Evolutionary conservation across 1,140 invertebrate genomes (phyloP).

Genomic region (Drosophila serrata): DNA sequence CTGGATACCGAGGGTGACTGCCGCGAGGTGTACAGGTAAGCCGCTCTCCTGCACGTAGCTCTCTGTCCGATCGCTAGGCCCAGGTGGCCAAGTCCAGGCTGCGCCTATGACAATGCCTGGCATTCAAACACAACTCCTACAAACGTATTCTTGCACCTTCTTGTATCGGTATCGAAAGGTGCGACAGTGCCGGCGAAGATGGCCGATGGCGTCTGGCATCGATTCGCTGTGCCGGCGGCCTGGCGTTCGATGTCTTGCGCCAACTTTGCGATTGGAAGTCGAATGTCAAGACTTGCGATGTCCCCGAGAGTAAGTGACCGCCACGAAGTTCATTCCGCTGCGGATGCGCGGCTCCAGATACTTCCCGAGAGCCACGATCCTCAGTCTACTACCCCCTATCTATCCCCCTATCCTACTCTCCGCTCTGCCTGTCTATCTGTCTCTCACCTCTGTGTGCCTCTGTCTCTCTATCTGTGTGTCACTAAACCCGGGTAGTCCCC

Average conservation of each 20-base stretch:
- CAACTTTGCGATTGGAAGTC: conserved; percentile 98
- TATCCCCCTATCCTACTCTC: conserved; percentile 39
- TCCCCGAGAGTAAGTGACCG: conserved; percentile 94
- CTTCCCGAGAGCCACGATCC: conserved; percentile 53
- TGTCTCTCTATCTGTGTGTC: conserved; percentile 57
- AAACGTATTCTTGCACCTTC: conserved; percentile 55
- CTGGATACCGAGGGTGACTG: conserved; percentile 94
- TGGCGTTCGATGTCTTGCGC: conserved; percentile 97
- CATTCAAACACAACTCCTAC: conserved; percentile 25
- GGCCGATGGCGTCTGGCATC: conserved; percentile 93
- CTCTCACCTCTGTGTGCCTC: conserved; percentile 45
- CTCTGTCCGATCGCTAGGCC: conserved; percentile 33
- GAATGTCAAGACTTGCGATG: conserved; percentile 97
- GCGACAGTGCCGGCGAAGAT: conserved; percentile 94
- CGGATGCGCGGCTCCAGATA: conserved; percentile 46
- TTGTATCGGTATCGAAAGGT: conserved; percentile 87
- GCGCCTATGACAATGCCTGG: not conserved
- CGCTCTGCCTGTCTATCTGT: conserved; percentile 58
- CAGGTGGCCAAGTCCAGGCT: conserved; percentile 4
- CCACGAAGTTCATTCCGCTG: conserved; percentile 21
- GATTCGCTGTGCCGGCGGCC: conserved; percentile 94
- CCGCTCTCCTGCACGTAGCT: not conserved
- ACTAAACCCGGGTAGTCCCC: conserved; percentile 52
- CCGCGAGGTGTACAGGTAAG: conserved; percentile 95
- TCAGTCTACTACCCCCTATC: conserved; percentile 33